Base-by-base conservation (phyloP, 2,797 vertebrate genomes). In the Aulostomus chinensis region DNA sequence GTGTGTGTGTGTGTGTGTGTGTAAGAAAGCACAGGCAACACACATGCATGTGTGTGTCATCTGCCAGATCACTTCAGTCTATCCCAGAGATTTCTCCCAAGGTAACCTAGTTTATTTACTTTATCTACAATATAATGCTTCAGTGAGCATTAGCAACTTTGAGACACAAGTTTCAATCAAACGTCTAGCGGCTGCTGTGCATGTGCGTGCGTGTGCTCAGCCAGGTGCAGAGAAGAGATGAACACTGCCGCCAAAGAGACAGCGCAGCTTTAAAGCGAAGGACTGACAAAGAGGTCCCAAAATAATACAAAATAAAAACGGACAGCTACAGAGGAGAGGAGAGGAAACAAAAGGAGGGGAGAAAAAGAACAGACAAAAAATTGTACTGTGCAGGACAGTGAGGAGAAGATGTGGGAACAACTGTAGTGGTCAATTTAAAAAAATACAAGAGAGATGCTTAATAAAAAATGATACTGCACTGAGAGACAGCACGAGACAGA, bases 61-160 rank as follows among this genome's bases (percentile, higher is more conserved):
- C 88, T 93, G 83, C 88, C 88, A 93, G 88, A 94, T 94, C 92
- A 90, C 91, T 85, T 77, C 86, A 91, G 90, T 91, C 92, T 85
- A 93, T 94, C 94, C 93, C 90, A 89, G 81, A 89, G 89, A 93
- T 92, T 90, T 91, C 93, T 94, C 92, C 88, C 90, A 93, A 81
- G 86, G 88, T 90, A 91, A 91, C 88, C 93, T 91, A 93, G 92
- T 97, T 96, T 96, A 97, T 96, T 97, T 97, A 96, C 93, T 94
- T 95, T 92, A 94, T 93, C 93, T 95, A 92, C 94, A 95, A 96
- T 97, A 94, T 94, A 96, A 96, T 93, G 95, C 91, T 95, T 93
- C 92, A 94, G 86, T 94, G 94, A 95, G 80, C 93, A 93, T 95
- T 94, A 91, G 92, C 91, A 94, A 94, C 92, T 94, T 86, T 78